phyloP scores from a whole-genome alignment of 2,888 invertebrate species.

The Catocala sponsa region DNA sequence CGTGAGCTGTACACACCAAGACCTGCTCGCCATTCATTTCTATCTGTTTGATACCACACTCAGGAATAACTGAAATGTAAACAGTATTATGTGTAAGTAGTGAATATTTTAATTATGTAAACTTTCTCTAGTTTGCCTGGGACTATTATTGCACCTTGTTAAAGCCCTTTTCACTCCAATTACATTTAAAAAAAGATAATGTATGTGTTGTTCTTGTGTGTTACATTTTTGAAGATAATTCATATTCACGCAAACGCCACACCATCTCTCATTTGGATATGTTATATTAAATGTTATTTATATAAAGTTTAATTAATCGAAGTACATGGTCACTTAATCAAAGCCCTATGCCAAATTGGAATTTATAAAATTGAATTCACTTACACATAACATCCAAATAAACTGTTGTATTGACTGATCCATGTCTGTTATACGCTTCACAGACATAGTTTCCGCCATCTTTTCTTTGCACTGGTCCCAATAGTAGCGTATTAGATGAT shows the following conservation, averaged over 20 bases:
- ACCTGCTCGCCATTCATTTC: constrained; percentile 92
- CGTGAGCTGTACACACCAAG: constrained; percentile 93
- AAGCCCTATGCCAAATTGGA: constrained; percentile 1
- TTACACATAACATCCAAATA: constrained; percentile 95
- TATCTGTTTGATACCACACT: constrained; percentile 93
- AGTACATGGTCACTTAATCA: not conserved
- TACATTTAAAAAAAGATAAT: too few relatives aligned
- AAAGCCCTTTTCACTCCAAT: too few relatives aligned
- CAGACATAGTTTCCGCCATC: constrained; percentile 94
- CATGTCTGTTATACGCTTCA: constrained; percentile 93
- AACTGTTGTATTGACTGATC: constrained; percentile 90
- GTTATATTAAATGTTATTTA: too few relatives aligned
- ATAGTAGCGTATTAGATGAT: constrained; percentile 82
- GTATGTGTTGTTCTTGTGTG: too few relatives aligned
- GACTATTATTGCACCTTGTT: too few relatives aligned
- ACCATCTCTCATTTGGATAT: too few relatives aligned
- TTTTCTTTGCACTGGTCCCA: constrained; percentile 90
- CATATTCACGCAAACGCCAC: not conserved
- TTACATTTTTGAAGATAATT: too few relatives aligned
- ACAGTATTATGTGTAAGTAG: not conserved
- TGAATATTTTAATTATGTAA: too few relatives aligned
- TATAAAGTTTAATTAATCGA: too few relatives aligned
- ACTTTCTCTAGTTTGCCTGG: too few relatives aligned
- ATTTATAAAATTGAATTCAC: constrained; percentile 62
- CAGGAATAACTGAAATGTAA: constrained; percentile 91